Percentiles rank a stretch among this genome's conserved stretches.
Conservation (phyloP, 2,888 invertebrate species). For the Tetragonisca angustula region DNA sequence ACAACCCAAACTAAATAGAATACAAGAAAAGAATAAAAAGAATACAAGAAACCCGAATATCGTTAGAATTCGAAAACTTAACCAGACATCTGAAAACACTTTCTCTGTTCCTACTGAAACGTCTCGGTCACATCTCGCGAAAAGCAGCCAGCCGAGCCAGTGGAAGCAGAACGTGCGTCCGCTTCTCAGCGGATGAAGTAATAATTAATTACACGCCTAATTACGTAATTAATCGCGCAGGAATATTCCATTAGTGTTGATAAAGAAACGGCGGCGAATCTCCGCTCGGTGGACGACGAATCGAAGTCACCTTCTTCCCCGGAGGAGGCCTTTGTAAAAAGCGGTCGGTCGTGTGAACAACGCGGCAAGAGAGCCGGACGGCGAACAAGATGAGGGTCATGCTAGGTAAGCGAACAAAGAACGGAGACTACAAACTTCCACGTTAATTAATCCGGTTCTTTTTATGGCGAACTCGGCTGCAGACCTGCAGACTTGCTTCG, state of each 20-base stretch:
- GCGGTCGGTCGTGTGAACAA: slow-evolving; percentile 51
- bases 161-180: background rate
- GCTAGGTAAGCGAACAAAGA: slow-evolving; percentile 63
- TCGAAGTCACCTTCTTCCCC: slow-evolving; percentile 40
- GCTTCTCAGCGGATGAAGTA: background rate
- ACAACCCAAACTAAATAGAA: no score
- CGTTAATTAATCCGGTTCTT: slow-evolving; percentile 73
- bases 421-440: slow-evolving; percentile 54
- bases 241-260: background rate
- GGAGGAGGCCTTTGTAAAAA: slow-evolving; percentile 52
- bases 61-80: no score
- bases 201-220: slow-evolving; percentile 16
- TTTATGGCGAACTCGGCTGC: slow-evolving; percentile 42
- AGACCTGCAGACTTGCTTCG: slow-evolving; percentile 34
- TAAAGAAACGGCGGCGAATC: slow-evolving; percentile 13
- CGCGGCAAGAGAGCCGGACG: slow-evolving; percentile 56
- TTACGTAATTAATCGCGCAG: slow-evolving; percentile 33
- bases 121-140: background rate
- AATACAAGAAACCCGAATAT: no score
- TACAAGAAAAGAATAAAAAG: no score
- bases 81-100: no score
- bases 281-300: slow-evolving; percentile 42
- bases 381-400: slow-evolving; percentile 59
- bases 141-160: background rate
- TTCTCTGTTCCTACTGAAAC: no score